Evolutionary conservation across 2,113 vertebrate genomes (phyloP).

Genomic region (Xenopus tropicalis): UCB_Xtro_10.0 CM004445.2:21192001-21192500

Average conservation of each 20-base stretch:
- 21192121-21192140: constrained; percentile 32
- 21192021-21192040: constrained; percentile 68
- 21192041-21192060: constrained; percentile 67
- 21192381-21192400: too few relatives aligned
- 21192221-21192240: constrained; percentile 13
- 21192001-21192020: constrained; percentile 45
- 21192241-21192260: constrained; percentile 20
- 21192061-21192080: constrained; percentile 71
- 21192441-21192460: constrained; percentile 2
- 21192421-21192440: too few relatives aligned
- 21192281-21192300: not conserved
- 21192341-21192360: too few relatives aligned
- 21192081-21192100: constrained; percentile 71
- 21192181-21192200: constrained; percentile 25
- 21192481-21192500: not conserved
- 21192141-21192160: constrained; percentile 56
- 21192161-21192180: constrained; percentile 36
- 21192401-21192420: not conserved
- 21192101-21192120: too few relatives aligned
- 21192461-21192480: not conserved
- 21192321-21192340: too few relatives aligned
- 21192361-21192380: too few relatives aligned
- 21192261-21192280: not conserved
- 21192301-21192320: too few relatives aligned
- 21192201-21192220: constrained; percentile 3